Percentiles rank a stretch among this genome's conserved stretches.
phyloP scores from a whole-genome alignment of 2,113 vertebrate genomes.

The Spheniscus mendiculus region DNA sequence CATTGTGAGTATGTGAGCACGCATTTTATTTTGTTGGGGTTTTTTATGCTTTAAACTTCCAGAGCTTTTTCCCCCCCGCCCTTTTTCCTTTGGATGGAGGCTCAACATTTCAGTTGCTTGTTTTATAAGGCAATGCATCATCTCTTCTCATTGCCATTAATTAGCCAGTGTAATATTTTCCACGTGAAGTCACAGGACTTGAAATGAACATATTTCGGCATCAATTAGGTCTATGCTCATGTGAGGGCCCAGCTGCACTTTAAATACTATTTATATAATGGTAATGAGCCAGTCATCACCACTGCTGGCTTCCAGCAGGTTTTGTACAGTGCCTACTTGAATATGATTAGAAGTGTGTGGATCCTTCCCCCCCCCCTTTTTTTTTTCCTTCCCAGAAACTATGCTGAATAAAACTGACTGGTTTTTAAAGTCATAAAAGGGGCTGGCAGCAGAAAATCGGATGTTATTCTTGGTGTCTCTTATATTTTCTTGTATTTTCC shows the following conservation, averaged over 20 bases:
- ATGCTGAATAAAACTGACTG: slow-evolving; percentile 44
- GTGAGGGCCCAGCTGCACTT: slow-evolving; percentile 71
- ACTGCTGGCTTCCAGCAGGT: slow-evolving; percentile 44
- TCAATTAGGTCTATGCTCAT: slow-evolving; percentile 67
- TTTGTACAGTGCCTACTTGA: slow-evolving; percentile 59
- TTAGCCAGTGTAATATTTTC: slow-evolving; percentile 72
- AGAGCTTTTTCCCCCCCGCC: background rate
- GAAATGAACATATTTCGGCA: slow-evolving; percentile 66
- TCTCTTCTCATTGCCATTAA: slow-evolving; percentile 63
- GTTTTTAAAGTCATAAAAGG: slow-evolving; percentile 60
- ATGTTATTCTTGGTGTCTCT: slow-evolving; percentile 72
- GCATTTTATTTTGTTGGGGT: slow-evolving; percentile 5
- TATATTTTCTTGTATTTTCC: slow-evolving; percentile 37
- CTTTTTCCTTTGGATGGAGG: slow-evolving; percentile 21
- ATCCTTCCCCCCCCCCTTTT: background rate
- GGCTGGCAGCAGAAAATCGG: slow-evolving; percentile 61
- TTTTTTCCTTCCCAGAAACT: slow-evolving; percentile 63
- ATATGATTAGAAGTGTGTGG: slow-evolving; percentile 59
- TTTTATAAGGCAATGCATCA: slow-evolving; percentile 69
- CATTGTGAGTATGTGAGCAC: background rate
- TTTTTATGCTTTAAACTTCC: slow-evolving; percentile 14
- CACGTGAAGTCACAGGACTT: slow-evolving; percentile 70
- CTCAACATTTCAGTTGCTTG: slow-evolving; percentile 47
- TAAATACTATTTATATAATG: slow-evolving; percentile 58
- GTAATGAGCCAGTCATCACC: slow-evolving; percentile 57